Evolutionary conservation across 1,140 invertebrate species (phyloP).

Genomic region (Aphis craccivora): DNA sequence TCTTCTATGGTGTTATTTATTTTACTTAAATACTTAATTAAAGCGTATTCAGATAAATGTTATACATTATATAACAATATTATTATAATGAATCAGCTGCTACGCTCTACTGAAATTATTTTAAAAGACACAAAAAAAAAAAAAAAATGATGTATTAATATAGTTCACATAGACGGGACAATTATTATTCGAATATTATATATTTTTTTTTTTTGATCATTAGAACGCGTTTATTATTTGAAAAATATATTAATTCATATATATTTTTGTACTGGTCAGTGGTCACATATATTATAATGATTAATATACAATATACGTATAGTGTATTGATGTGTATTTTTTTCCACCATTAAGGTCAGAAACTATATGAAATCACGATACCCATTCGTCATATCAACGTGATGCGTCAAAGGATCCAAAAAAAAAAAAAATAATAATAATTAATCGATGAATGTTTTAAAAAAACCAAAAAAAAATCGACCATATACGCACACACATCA

Average conservation of each 20-base stretch:
- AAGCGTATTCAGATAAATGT: background rate
- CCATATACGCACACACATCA: background rate
- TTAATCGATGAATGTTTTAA: slow-evolving; percentile 29
- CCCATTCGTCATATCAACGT: background rate
- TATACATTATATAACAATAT: background rate
- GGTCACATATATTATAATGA: background rate
- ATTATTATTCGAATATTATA: background rate
- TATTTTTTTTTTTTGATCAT: background rate
- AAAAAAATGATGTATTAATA: slow-evolving; percentile 1
- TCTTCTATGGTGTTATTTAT: background rate
- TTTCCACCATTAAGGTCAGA: background rate
- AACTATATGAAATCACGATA: background rate
- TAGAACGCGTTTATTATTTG: background rate
- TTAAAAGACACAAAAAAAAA: background rate
- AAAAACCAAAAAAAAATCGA: slow-evolving; percentile 5
- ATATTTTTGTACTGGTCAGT: background rate
- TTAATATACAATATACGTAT: background rate
- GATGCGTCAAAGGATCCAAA: background rate
- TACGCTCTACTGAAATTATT: no score
- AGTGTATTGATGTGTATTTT: background rate
- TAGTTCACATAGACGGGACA: background rate
- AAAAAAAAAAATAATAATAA: slow-evolving; percentile 25
- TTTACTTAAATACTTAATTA: background rate
- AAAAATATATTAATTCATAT: background rate
- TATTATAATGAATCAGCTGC: background rate